Percentiles rank a stretch among this genome's conserved stretches.
Conservation (phyloP, 2,888 invertebrate genomes). For the Apodemia hepburni region DNA sequence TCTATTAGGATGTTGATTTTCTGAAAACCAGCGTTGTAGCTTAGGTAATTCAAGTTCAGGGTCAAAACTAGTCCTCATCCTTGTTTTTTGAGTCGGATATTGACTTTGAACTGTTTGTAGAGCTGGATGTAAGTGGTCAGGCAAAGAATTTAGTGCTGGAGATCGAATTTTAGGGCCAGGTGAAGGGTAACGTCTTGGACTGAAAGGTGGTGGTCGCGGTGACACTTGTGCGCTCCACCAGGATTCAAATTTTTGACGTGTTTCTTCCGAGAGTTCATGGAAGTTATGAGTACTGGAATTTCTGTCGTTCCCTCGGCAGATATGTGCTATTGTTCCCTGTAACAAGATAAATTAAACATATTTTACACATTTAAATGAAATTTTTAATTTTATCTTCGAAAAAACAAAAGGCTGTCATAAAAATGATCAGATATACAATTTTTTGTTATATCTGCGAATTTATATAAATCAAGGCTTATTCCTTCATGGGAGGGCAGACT, state of each 20-base stretch:
- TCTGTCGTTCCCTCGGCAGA: conserved; percentile 88
- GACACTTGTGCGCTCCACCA: conserved; percentile 92
- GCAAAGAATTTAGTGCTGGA: conserved; percentile 64
- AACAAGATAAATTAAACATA: conserved; percentile 41
- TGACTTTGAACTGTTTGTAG: conserved; percentile 88
- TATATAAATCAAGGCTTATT: no score
- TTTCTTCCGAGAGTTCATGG: conserved; percentile 90
- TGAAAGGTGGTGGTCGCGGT: conserved; percentile 76
- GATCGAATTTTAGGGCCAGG: conserved; percentile 76
- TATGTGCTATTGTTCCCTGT: conserved; percentile 89
- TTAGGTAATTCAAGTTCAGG: conserved; percentile 97
- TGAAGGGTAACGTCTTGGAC: conserved; percentile 70
- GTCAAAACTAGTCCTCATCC: conserved; percentile 98
- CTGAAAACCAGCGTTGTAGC: conserved; percentile 97
- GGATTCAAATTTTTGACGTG: conserved; percentile 92
- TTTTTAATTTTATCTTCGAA: no score
- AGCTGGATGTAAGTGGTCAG: conserved; percentile 85
- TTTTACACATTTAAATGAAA: neutral
- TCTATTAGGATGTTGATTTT: conserved; percentile 97
- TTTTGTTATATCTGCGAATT: no score
- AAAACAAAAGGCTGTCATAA: no score
- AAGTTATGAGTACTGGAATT: conserved; percentile 82
- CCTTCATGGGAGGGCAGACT: no score
- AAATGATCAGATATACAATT: no score
- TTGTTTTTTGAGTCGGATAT: conserved; percentile 91